These are phyloP conservation scores for Crotalus adamanteus DNA, from an alignment of 2,797 vertebrate genomes.

Conservation along the genomic window DNA sequence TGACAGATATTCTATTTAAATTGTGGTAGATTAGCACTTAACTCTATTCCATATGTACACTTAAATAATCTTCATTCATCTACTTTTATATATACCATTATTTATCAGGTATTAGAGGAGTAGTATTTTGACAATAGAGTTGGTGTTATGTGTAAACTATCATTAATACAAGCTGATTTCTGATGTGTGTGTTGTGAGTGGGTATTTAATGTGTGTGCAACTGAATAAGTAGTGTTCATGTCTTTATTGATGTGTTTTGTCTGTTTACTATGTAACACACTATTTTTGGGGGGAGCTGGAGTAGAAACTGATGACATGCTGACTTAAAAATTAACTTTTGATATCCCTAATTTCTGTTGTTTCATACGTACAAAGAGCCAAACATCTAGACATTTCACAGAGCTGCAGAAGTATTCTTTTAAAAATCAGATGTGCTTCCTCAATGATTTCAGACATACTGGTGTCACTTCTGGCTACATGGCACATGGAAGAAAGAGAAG, in stretches of 20 bases:
- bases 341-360: not conserved
- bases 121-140: constrained; percentile 73
- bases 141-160: constrained; percentile 67
- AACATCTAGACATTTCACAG: not conserved
- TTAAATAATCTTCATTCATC: constrained; percentile 68
- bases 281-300: constrained; percentile 31
- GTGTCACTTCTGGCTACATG: not conserved
- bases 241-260: constrained; percentile 54
- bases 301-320: constrained; percentile 37
- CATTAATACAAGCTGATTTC: constrained; percentile 69
- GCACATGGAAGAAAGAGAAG: not conserved
- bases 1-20: constrained; percentile 60
- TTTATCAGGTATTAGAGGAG: constrained; percentile 72
- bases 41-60: constrained; percentile 60
- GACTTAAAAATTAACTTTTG: constrained; percentile 50
- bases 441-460: not conserved
- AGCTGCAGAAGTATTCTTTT: not conserved
- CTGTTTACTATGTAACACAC: constrained; percentile 44
- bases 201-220: constrained; percentile 56
- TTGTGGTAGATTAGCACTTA: constrained; percentile 60
- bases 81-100: constrained; percentile 71
- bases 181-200: constrained; percentile 45
- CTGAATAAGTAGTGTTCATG: constrained; percentile 53
- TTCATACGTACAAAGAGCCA: not conserved
- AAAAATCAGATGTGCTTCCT: not conserved